Evolutionary conservation across 1,140 invertebrate genomes (phyloP), one percentile per base, ranked within the genome.

Genomic region (Eupeodes corollae): DNA sequence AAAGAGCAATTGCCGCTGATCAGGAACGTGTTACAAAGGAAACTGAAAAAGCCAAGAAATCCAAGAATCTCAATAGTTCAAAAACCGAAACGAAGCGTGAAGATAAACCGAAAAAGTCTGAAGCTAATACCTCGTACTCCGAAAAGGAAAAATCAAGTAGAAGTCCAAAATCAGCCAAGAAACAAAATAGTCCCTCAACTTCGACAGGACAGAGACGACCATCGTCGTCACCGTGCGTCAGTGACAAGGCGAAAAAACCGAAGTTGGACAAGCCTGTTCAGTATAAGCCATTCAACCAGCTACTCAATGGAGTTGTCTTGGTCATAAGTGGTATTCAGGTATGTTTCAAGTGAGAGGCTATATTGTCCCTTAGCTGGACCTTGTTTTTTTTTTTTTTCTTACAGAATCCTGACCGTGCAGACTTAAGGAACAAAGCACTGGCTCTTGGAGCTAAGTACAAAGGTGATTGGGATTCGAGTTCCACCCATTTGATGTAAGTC

Each of bases 401-500:
- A 30, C 75, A 83, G 68, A 91, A 94, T 73, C 90, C 91, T 2
- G 72, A 77, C 51, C 73, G 90, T 38, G 73, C 69, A 2, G 70
- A 77, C 42, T 56, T 93, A 18, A 70, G 89, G 37, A 75, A 76
- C 41, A 78, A 76, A 54, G 88, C 84, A 12, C 39, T 83, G 5
- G 75, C 78, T 47, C 79, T 93, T 79, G 91, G 91, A 5, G 90
- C 86, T 1, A 76, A 73, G 55, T 91, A 88, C 61, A 78, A 76
- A 64, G 67, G 75, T 26, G 84, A 90, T 69, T 91, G 86, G 86
- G 74, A 76, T 44, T 60, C 65, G 35, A 59, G 61, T 37, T 90
- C 86, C 66, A 91, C 88, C 9, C 88, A 91, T 72, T 77, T 92
- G 44, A 74, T 92, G 85, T 90, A 74, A 75, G 46, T 38, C 31